Base-by-base conservation (phyloP, 2,797 vertebrate species). In the Cottoperca gobio region DNA sequence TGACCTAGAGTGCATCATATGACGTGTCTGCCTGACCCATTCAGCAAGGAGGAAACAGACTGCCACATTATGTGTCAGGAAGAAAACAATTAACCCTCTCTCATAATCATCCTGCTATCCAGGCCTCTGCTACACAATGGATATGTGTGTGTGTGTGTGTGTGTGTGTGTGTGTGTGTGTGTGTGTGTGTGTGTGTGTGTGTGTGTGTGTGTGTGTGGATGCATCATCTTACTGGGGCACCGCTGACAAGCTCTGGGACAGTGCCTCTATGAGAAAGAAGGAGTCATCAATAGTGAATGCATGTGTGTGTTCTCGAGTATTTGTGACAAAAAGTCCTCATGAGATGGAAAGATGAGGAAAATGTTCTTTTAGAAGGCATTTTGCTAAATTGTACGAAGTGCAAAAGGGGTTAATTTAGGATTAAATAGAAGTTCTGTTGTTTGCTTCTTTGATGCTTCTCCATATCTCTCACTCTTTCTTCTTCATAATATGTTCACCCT, bases 51-150 rank as follows among this genome's bases (percentile, higher is more conserved):
- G 77, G 78, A 89, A 88, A 91, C 86, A 91, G 87, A 88, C 81
- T 16, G 68, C 14, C 72, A 81, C 87, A 86, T 91, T 91, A 87
- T 91, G 79, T 76, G 81, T 81, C 55, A 45, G 55, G 39, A 58
- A 72, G 65, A 88, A 86, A 78, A 89, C 87, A 87, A 84, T 83
- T 87, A 85, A 78, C 76, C 77, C 78, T 83, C 83, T 87, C 79
- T 86, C 61, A 58, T 40, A 31, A 68, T 45, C 50, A 3, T 16
- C 5, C 46, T 50, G 55, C 67, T 58, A 8, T 69, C 50, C 60
- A 68, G 60, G 69, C 83, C 45, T 35, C 67, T 19, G 79, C 65
- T 23, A 3, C 59, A 92, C 78, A 86, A 31, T 85, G 78, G 42
- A 10, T 73, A 46, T 69, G 79, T 86, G 69, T 85, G 35, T 57